phyloP scores from a whole-genome alignment of 2,113 vertebrate genomes.

The Rousettus leschenaultii region DNA sequence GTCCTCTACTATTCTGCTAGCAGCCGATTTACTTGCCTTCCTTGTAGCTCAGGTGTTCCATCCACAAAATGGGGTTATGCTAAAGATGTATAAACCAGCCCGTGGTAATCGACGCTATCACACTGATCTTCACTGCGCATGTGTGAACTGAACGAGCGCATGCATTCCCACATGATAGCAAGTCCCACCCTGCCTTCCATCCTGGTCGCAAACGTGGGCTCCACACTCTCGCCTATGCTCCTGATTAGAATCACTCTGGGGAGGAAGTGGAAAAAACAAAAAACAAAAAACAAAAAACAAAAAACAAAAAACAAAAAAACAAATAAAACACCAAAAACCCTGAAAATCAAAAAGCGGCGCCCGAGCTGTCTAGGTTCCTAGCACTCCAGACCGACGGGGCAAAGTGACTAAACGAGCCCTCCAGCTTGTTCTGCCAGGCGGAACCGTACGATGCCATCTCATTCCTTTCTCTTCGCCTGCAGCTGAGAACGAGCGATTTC shows the following conservation, averaged over 20 bases:
- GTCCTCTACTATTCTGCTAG: not conserved
- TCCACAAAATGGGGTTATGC: not conserved
- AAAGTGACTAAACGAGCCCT: not conserved
- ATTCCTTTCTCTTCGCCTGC: not conserved
- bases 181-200: not conserved
- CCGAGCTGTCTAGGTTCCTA: not conserved
- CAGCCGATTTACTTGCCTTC: not conserved
- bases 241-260: not conserved
- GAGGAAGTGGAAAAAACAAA: not conserved
- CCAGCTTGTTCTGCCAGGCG: not conserved
- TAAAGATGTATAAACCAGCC: not conserved
- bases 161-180: not conserved
- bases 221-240: not conserved
- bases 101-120: not conserved
- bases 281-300: too few relatives aligned
- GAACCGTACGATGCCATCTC: accelerated
- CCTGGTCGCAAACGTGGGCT: not conserved
- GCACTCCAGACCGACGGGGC: not conserved
- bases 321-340: not conserved
- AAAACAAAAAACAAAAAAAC: too few relatives aligned
- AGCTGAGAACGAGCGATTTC: not conserved
- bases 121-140: not conserved
- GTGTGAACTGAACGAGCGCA: too few relatives aligned
- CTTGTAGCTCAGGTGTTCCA: not conserved
- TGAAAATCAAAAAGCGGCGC: not conserved